Conservation (phyloP, 2,113 vertebrate species). For the Probosciger aterrimus region DNA sequence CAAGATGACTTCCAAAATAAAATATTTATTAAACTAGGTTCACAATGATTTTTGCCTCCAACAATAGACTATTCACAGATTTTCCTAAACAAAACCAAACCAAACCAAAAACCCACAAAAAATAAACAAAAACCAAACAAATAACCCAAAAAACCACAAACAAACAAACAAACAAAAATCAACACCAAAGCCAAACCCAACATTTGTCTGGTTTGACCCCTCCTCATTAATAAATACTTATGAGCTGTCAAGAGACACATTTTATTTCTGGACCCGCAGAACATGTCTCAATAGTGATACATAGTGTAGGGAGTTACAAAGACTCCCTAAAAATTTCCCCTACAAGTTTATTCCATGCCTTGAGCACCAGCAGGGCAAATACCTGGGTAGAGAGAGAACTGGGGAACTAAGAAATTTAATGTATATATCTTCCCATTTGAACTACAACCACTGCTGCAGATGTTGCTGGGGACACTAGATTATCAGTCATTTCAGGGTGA, state of each 20-base stretch:
- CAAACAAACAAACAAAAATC: no score
- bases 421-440: neutral
- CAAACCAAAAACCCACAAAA: neutral
- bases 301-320: neutral
- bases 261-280: neutral
- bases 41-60: neutral
- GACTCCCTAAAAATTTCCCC: neutral
- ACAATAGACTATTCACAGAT: neutral
- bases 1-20: neutral
- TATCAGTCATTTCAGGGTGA: neutral
- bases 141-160: neutral
- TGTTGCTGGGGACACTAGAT: neutral
- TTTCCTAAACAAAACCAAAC: neutral
- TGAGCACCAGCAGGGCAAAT: neutral
- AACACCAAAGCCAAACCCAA: neutral
- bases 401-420: neutral
- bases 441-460: neutral
- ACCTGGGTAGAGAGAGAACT: neutral
- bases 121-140: no score
- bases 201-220: neutral
- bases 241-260: neutral
- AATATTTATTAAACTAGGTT: neutral
- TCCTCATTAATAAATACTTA: neutral
- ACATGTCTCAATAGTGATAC: neutral
- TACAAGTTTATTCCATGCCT: neutral